Percentiles rank a stretch among this genome's conserved stretches.
Conservation (phyloP, 2,113 vertebrate genomes). For the Nerophis ophidion region DNA sequence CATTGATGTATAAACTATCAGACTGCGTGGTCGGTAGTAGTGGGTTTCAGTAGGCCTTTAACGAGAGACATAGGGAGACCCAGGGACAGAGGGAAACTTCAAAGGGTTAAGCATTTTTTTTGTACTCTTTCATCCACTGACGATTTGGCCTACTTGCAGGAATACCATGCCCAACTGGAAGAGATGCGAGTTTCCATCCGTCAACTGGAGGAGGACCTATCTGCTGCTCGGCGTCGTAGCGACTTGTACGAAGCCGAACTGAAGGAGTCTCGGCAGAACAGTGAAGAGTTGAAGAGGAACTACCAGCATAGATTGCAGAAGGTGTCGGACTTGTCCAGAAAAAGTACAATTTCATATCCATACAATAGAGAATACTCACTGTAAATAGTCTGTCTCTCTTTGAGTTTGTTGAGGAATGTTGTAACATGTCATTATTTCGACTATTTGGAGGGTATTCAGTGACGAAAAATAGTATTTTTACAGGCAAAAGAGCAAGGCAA, state of each 20-base stretch:
- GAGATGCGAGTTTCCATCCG: slow-evolving; percentile 95
- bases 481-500: slow-evolving; percentile 96
- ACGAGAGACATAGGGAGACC: too few species aligned
- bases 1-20: too few species aligned
- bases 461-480: slow-evolving; percentile 16
- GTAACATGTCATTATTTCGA: neutral
- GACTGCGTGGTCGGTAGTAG: too few species aligned
- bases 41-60: too few species aligned
- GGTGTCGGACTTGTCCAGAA: slow-evolving; percentile 62
- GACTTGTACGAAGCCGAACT: slow-evolving; percentile 94
- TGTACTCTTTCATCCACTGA: neutral
- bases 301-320: slow-evolving; percentile 92
- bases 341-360: neutral
- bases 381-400: neutral
- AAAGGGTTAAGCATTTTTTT: neutral
- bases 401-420: neutral
- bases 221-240: slow-evolving; percentile 90
- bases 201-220: slow-evolving; percentile 95
- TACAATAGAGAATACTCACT: neutral
- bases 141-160: slow-evolving; percentile 61
- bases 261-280: slow-evolving; percentile 86
- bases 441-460: neutral
- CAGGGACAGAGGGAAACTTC: too few species aligned
- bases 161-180: slow-evolving; percentile 96
- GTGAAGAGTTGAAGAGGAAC: slow-evolving; percentile 93